phyloP scores from a whole-genome alignment of 2,113 vertebrate genomes.

The Rhabdornis inornatus region DNA sequence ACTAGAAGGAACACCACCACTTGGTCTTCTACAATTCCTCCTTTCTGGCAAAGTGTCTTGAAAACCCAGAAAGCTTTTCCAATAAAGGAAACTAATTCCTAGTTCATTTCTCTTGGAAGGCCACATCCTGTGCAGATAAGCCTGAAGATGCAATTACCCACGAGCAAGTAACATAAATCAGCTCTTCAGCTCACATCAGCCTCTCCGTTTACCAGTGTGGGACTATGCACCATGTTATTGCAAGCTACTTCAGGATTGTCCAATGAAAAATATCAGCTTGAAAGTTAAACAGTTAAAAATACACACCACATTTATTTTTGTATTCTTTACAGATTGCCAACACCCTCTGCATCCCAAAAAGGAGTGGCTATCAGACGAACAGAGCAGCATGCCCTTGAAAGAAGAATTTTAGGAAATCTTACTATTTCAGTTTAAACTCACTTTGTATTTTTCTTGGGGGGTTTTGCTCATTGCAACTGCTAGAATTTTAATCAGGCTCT shows the following conservation, averaged over 20 bases:
- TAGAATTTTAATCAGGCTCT: background rate
- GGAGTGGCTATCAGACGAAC: background rate
- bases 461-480: background rate
- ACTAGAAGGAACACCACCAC: background rate
- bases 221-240: background rate
- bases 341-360: background rate
- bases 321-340: background rate
- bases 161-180: background rate
- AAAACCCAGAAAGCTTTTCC: background rate
- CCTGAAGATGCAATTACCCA: background rate
- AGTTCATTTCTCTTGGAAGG: background rate
- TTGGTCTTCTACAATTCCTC: background rate
- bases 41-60: background rate
- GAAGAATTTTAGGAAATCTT: background rate
- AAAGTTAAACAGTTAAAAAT: background rate
- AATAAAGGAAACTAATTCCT: background rate
- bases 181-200: background rate
- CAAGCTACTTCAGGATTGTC: background rate
- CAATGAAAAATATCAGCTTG: background rate
- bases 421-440: background rate
- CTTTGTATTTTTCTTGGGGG: background rate
- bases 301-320: background rate
- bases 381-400: background rate
- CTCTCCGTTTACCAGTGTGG: background rate
- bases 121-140: background rate